These are phyloP conservation scores for Muschampia plurimacula DNA, from an alignment of 2,888 invertebrate species.

Conservation along the genomic window DNA sequence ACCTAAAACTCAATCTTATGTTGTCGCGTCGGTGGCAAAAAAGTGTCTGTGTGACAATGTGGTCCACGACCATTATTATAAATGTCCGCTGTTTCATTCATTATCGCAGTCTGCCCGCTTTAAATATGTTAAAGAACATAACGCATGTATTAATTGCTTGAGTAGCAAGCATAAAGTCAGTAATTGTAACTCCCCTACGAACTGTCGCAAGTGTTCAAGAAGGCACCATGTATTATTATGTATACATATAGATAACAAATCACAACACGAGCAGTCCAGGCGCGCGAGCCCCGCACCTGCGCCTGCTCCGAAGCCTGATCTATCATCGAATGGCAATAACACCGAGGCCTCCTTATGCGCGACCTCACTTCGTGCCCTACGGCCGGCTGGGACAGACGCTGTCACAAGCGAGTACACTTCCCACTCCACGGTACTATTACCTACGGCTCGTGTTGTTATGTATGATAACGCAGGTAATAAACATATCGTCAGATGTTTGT, in stretches of 20 bases:
- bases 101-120: not conserved
- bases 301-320: not conserved
- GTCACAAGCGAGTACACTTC: not conserved
- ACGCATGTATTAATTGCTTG: not conserved
- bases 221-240: slow-evolving; percentile 4
- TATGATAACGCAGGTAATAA: not conserved
- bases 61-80: slow-evolving; percentile 2
- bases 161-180: not conserved
- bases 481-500: not conserved
- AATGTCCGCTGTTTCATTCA: not conserved
- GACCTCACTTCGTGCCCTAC: not conserved
- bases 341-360: not conserved
- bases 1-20: slow-evolving; percentile 6
- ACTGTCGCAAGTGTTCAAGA: not conserved
- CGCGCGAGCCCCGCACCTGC: not conserved
- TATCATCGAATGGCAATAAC: not conserved
- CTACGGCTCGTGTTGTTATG: not conserved
- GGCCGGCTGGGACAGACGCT: not conserved
- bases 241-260: not conserved
- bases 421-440: not conserved
- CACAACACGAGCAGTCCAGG: not conserved
- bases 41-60: slow-evolving; percentile 1
- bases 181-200: not conserved
- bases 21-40: not conserved
- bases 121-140: slow-evolving; percentile 5